Base-by-base conservation (phyloP, 2,888 invertebrate species). In the Aquatica leii region DNA sequence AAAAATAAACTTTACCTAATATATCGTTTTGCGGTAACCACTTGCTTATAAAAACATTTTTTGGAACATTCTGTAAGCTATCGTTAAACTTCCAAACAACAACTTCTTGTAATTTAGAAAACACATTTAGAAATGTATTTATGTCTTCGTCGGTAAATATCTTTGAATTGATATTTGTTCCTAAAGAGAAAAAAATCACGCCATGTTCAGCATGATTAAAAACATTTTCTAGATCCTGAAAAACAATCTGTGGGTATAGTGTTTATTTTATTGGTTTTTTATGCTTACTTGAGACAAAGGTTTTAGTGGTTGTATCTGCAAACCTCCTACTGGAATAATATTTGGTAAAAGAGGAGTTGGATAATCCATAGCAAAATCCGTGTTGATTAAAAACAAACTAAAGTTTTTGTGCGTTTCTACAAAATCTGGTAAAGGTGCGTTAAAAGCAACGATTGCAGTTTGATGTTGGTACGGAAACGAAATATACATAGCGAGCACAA, bases 21-120 rank as follows among this genome's bases (percentile, higher is more conserved):
- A 82, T 71, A 63, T 80, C 80, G 53, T 75, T 77, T 66, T 81
- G 81, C 0, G 81, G 79, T 11, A 79, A 68, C 80, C 80, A 81
- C 54, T 76, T 75, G 15, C 62, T 62, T 1, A 78, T 51, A 52
- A 75, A 73, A 0, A 82, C 78, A 67, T 82, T 81, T 17, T 67
- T 53, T 0, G 81, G 78, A 14, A 78, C 49, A 53, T 73, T 71
- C 1, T 68, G 46, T 55, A 76, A 58, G 12, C 76, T 77, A 0
- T 69, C 67, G 62, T 77, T 77, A 69, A 72, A 78, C 69, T 78
- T 79, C 79, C 78, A 80, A n/a, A 82, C 31, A 4, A 81, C 75
- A 6, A 72, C 73, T 66, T 80, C 77, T 31, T 74, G 74, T 50
- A 82, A 59, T 52, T 73, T 73, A 0, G 70, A 65, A 66, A 82